Evolutionary conservation across 2,888 invertebrate genomes (phyloP), one percentile per base, ranked within the genome.

Genomic region (Agrochola lychnidis): DNA sequence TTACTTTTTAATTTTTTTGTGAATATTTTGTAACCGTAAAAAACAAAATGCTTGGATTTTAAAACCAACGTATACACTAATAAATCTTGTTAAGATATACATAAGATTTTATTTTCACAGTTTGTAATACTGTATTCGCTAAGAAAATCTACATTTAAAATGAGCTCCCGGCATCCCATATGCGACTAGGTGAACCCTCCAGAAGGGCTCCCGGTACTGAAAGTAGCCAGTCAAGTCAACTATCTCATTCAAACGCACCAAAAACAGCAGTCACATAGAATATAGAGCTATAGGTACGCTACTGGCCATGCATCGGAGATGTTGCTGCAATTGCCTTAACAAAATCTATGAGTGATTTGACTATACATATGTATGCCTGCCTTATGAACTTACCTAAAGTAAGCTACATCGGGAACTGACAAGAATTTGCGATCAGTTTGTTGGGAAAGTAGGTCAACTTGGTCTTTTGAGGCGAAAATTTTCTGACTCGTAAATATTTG

Each of bases 201-300:
- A 30, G 30, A 2, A 30, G 30, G 30, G 30, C 30, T 30, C 30
- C 30, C 30, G 30, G 30, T 2, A 30, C 30, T 30, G 30, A 30
- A 30, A 1, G 30, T 30, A 30, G 0, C 19, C 19, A 30, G 53
- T 82, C 64, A 56, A 82, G 66, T 67, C 5, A 3, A 67, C 61
- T 82, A 22, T 30, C 56, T n/a, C 16, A 19, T 62, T 19, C 40
- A 62, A 79, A 77, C 48, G 30, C 48, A 16, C 14, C 48, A 14
- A 14, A 22, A n/a, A 30, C 22, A 51, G 77, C 83, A 78, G 85
- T 84, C 81, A 82, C 83, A 87, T 83, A 82, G 84, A 87, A 91
- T 91, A 81, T 89, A 89, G 83, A 84, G 87, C 84, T 30, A 30
- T 30, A n/a, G n/a, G n/a, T n/a, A 30, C 30, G 30, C 30, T 30